Base-by-base conservation (phyloP, 2,888 invertebrate species). In the Eumacrocentrus americanus region DNA sequence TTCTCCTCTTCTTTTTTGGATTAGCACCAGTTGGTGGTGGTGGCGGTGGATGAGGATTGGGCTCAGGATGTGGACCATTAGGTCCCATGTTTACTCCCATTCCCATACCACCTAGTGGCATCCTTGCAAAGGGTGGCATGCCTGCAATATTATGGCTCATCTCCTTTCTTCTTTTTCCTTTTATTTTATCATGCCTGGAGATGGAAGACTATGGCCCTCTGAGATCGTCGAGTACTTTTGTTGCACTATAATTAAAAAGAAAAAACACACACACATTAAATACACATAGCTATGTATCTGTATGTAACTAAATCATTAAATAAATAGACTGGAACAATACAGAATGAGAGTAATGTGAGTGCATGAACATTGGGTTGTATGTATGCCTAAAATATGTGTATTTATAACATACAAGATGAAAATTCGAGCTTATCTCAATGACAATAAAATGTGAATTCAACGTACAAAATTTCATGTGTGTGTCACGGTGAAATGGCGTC, bases 1-100 rank as follows among this genome's bases (percentile, higher is more conserved):
- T 91, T 84, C 94, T 89, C 81, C 91, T 85, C 73, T 94, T 87
- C 82, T 95, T 95, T 81, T 94, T 94, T 23, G 93, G 91, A 83
- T 92, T 92, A 69, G 90, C 89, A 67, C 91, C 91, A 67, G 91
- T 90, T 70, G 90, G 88, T 60, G 89, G 88, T 51, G 91, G 87
- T n/a, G 85, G 87, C 61, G 86, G 86, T 40, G 87, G 86, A 71
- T 80, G 80, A 62, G 86, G 86, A 59, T 89, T 88, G 64, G 89
- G 87, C 75, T 90, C 90, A 71, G 89, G 90, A 82, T 90, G 89
- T 63, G 88, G 87, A 72, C 87, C 89, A 65, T 65, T 81, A 69
- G 74, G 81, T 70, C 79, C 82, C 77, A 78, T 81, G 65, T 75
- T 81, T 71, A 76, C 78, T 70, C 79, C 78, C 77, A 79, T 79